phyloP scores from a whole-genome alignment of 2,113 vertebrate genomes.

The Crypturellus undulatus region DNA sequence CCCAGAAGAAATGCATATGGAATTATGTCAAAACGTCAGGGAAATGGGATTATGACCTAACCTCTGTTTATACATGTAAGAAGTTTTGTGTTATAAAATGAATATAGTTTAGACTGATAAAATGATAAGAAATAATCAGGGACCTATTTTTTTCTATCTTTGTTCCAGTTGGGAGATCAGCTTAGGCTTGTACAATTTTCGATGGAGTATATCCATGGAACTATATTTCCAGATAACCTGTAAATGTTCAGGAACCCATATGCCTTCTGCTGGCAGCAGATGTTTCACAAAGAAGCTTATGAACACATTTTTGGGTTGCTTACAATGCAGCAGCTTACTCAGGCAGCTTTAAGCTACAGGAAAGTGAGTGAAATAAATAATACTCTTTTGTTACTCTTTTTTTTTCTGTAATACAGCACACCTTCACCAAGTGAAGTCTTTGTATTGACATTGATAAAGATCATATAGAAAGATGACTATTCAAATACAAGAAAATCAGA shows the following conservation, averaged over 20 bases:
- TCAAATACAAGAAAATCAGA: background rate
- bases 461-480: background rate
- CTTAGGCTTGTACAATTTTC: background rate
- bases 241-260: background rate
- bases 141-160: background rate
- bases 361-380: background rate
- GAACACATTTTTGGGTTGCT: background rate
- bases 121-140: background rate
- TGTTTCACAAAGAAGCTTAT: conserved; percentile 1
- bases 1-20: background rate
- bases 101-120: background rate
- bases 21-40: conserved; percentile 25
- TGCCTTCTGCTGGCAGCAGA: conserved; percentile 5
- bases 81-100: background rate
- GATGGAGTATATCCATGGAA: background rate
- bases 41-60: background rate
- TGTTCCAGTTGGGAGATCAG: background rate
- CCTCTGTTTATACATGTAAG: background rate
- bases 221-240: background rate
- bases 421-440: background rate
- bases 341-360: background rate
- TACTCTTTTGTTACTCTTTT: background rate
- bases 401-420: background rate
- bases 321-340: background rate
- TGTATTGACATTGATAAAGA: background rate